Base-by-base conservation (phyloP, 2,888 invertebrate genomes). In the Mesorhabditis belari region DNA sequence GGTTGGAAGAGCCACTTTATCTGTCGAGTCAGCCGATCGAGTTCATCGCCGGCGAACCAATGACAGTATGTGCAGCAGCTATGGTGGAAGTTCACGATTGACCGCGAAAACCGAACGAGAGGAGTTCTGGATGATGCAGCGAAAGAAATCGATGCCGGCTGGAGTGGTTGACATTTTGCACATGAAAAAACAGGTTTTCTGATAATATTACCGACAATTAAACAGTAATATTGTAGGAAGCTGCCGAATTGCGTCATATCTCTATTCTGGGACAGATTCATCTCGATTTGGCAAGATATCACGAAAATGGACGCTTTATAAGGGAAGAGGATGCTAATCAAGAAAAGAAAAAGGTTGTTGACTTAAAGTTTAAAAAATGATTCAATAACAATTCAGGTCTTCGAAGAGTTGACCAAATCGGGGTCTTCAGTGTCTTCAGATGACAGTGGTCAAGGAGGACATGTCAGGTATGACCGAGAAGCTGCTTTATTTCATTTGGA, bases 281-380 rank as follows among this genome's bases (percentile, higher is more conserved):
- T 72, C 82, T 86, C 67, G 85, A 86, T 66, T 74, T 86, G 74
- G 83, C 85, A 19, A 83, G 84, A 67, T 86, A 85, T 76, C 85
- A 86, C 67, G 85, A 86, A 73, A 69, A 84, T 29, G 84, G 85
- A 9, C 80, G 85, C 17, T 85, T 85, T 70, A 74, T 77, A 49
- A 55, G 55, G 0, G 70, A 74, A 23, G 61, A 65, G 12, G 70
- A 67, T 24, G 56, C 64, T 26, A 66, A 64, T 26, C 29, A 64
- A n/a, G 62, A 57, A 4, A 64, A 67, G 44, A 57, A 61, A 24
- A 21, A 23, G 12, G 63, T 51, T 27, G 54, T 63, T 24, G 63
- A 44, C 17, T 57, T 49, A 19, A 60, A 19, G 21, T 23, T 9
- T 23, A 9, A 50, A 9, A 21, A 9, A 9, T 9, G 21, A n/a